Percentiles rank a stretch among this genome's conserved stretches.
Evolutionary conservation across 2,888 invertebrate species (phyloP).

Genomic region (Tetheella fluctuosa): DNA sequence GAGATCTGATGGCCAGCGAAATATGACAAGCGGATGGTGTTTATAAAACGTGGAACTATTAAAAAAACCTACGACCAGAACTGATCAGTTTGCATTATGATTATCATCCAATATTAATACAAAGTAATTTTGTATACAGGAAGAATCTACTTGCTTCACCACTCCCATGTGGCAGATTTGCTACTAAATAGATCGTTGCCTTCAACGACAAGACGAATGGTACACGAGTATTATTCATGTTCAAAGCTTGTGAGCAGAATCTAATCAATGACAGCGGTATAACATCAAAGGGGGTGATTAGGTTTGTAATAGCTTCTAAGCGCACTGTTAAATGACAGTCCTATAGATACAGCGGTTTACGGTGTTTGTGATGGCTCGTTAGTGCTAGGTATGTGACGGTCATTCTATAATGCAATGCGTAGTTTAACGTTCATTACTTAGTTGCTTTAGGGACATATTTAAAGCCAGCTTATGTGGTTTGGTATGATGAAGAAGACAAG

Average conservation of each 20-base stretch:
- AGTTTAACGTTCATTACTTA: background rate
- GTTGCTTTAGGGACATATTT: background rate
- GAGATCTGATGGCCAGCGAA: too few relatives aligned
- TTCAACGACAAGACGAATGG: background rate
- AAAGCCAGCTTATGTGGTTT: too few relatives aligned
- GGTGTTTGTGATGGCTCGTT: conserved; percentile 13
- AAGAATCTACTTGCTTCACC: background rate
- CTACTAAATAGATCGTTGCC: background rate
- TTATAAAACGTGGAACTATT: too few relatives aligned
- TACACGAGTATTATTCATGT: background rate
- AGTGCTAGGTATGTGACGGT: conserved; percentile 22
- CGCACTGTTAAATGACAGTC: conserved; percentile 18
- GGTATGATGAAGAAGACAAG: too few relatives aligned
- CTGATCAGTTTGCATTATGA: too few relatives aligned
- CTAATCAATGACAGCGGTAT: conserved; percentile 25
- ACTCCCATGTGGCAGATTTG: background rate
- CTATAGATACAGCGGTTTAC: conserved; percentile 9
- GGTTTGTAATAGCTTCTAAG: conserved; percentile 25
- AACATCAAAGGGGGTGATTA: conserved; percentile 29
- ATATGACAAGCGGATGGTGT: too few relatives aligned
- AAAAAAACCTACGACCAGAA: too few relatives aligned
- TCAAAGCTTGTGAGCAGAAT: conserved; percentile 12
- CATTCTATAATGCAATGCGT: conserved; percentile 21
- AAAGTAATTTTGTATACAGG: background rate
- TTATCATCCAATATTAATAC: too few relatives aligned